Percentiles rank a stretch among this genome's conserved stretches.
phyloP scores from a whole-genome alignment of 1,140 invertebrate species.

The Myzus persicae region DNA sequence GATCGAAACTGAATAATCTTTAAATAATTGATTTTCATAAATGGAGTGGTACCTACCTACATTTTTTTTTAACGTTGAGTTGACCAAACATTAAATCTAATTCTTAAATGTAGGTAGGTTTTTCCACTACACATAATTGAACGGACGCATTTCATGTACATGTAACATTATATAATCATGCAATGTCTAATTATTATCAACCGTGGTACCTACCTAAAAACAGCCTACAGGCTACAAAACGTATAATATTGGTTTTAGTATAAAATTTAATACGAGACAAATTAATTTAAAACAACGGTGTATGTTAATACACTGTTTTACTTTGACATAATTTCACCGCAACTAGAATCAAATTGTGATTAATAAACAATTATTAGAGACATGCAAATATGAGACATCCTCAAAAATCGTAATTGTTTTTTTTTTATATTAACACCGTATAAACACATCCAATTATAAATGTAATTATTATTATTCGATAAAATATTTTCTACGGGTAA shows the following conservation, averaged over 20 bases:
- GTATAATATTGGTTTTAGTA: neutral
- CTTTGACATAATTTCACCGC: neutral
- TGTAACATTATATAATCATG: neutral
- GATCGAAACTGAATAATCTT: neutral
- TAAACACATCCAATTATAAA: neutral
- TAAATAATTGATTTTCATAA: conserved; percentile 9
- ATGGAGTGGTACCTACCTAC: neutral
- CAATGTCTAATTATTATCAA: neutral
- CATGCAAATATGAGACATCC: too few species aligned
- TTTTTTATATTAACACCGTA: neutral
- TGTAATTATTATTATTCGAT: too few species aligned
- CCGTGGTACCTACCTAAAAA: neutral
- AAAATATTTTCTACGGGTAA: too few species aligned
- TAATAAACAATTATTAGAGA: neutral
- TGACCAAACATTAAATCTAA: neutral
- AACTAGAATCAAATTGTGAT: neutral
- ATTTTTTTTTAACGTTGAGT: neutral
- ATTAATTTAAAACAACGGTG: neutral
- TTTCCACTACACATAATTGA: neutral
- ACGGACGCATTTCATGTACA: neutral
- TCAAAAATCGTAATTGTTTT: neutral
- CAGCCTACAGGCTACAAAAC: neutral
- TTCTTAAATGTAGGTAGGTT: neutral
- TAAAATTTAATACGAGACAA: neutral
- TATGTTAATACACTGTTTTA: neutral